Evolutionary conservation across 2,888 invertebrate genomes (phyloP), one percentile per base, ranked within the genome.

Genomic region (Allygus modestus): DNA sequence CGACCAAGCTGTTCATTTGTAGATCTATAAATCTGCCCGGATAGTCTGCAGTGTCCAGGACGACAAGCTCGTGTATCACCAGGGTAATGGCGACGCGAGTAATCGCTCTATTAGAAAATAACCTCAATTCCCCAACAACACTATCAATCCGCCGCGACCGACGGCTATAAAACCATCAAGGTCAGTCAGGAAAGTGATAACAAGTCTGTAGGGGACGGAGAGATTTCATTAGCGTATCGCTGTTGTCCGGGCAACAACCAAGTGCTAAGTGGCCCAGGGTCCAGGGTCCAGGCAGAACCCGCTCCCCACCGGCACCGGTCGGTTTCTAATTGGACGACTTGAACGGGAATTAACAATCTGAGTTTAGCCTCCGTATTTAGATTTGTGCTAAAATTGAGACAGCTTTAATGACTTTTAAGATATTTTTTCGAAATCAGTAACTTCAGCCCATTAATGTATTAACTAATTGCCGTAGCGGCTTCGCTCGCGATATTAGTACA

Each of bases 121-220:
- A 65, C 65, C 65, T 65, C 65, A 17, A 65, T 65, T 65, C 31
- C 58, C 65, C 65, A 15, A 65, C 58, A 58, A 23, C 65, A 65
- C 65, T 65, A 65, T 65, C 65, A 65, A 65, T 65, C 65, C 31
- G 65, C 28, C 58, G 23, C 5, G 58, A 58, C 58, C 58, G 58
- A 9, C 26, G 58, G 58, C 28, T 28, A 65, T 65, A 65, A 73
- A 37, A 43, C 43, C 37, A 73, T 73, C 73, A 73, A 73, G 73
- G 73, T 37, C 73, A 41, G 41, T n/a, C 41, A 73, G 26, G 73
- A 73, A 73, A 73, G 73, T 73, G 73, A 73, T 73, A 73, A 73
- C 73, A 73, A 17, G 31, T 33, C 17, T 33, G 69, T 33, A n/a
- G n/a, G n/a, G n/a, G n/a, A n/a, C 20, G 20, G 41, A 73, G 73